Conservation (phyloP, 2,888 invertebrate species). For the Nezara viridula region DNA sequence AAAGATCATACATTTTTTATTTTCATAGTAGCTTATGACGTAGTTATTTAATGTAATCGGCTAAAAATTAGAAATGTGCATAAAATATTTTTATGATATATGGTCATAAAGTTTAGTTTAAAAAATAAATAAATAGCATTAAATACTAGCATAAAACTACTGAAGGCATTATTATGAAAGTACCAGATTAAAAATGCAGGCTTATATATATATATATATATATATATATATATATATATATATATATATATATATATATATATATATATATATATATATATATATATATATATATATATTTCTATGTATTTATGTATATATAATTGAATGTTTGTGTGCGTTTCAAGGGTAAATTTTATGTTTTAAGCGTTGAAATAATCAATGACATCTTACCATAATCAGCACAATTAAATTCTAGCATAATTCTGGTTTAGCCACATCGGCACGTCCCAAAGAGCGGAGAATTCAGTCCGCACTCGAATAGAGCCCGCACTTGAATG, state of each 20-base stretch:
- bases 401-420: not conserved
- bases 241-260: not conserved
- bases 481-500: constrained; percentile 48
- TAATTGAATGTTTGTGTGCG: not conserved
- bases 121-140: too few relatives aligned
- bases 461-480: constrained; percentile 14
- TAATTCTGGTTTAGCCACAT: constrained; percentile 2
- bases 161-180: not conserved
- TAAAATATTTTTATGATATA: too few relatives aligned
- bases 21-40: too few relatives aligned
- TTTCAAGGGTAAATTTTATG: not conserved
- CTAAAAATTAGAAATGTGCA: too few relatives aligned
- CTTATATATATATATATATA: not conserved
- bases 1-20: too few relatives aligned
- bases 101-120: not conserved
- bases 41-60: too few relatives aligned
- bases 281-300: not conserved
- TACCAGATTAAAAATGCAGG: not conserved
- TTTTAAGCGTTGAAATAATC: not conserved
- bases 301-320: not conserved
- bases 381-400: constrained; percentile 8
- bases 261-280: not conserved
- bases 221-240: not conserved
- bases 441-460: not conserved
- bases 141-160: too few relatives aligned